These are phyloP conservation scores for Semotilus atromaculatus DNA, from an alignment of 2,797 vertebrate species.

Conservation along the genomic window DNA sequence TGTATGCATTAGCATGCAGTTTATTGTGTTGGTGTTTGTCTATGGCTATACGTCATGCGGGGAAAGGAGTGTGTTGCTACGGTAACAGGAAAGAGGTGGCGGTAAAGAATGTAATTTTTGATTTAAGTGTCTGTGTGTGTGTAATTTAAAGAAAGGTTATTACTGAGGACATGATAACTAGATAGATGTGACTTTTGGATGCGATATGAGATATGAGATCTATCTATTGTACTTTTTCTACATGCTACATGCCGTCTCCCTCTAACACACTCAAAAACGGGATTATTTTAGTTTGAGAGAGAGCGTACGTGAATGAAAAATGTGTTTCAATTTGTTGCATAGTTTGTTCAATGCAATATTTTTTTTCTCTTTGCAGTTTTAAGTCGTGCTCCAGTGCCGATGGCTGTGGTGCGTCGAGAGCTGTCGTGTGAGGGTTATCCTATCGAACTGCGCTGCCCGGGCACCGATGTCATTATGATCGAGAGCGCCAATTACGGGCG, in stretches of 20 bases:
- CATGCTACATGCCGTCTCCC: neutral
- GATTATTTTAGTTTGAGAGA: conserved; percentile 13
- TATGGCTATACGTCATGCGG: conserved; percentile 40
- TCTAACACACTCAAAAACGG: neutral
- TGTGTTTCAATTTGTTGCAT: conserved; percentile 10
- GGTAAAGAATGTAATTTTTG: conserved; percentile 38
- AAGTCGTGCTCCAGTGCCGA: conserved; percentile 94
- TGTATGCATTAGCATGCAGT: conserved; percentile 17
- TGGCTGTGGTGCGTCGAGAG: conserved; percentile 98
- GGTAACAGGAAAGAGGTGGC: conserved; percentile 43
- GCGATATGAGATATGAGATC: conserved; percentile 21
- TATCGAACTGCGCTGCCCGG: conserved; percentile 96
- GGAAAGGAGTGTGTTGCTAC: conserved; percentile 39
- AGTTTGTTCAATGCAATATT: neutral
- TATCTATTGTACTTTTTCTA: conserved; percentile 13
- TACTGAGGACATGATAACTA: conserved; percentile 10
- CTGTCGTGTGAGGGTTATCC: conserved; percentile 98
- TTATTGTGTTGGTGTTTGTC: conserved; percentile 40
- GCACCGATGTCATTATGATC: conserved; percentile 99
- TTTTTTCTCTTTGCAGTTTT: conserved; percentile 76
- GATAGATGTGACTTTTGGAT: conserved; percentile 35
- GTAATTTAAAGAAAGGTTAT: conserved; percentile 27
- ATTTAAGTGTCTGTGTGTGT: conserved; percentile 47
- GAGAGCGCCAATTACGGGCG: conserved; percentile 99
- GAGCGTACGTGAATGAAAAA: conserved; percentile 2